Percentiles rank a stretch among this genome's conserved stretches.
Evolutionary conservation across 2,888 invertebrate species (phyloP).

Genomic region (Octonoba sinensis): DNA sequence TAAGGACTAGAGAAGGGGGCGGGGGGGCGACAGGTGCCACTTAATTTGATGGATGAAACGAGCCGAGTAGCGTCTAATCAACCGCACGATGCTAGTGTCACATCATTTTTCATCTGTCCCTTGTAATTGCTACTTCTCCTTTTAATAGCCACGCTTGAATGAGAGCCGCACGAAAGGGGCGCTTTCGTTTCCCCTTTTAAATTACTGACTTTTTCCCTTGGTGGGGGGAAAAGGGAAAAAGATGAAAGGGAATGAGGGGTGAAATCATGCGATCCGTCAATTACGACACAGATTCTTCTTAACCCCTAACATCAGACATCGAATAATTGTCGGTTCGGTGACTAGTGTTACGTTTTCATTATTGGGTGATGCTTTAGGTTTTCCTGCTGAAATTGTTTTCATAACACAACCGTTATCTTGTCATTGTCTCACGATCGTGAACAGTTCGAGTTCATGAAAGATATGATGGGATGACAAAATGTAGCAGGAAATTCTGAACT

Average conservation of each 20-base stretch:
- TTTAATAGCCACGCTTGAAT: conserved; percentile 41
- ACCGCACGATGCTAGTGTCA: conserved; percentile 51
- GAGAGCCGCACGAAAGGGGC: neutral
- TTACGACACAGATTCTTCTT: conserved; percentile 3
- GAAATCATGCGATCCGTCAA: conserved; percentile 34
- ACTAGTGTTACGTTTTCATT: too few relatives aligned
- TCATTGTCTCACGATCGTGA: too few relatives aligned
- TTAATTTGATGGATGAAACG: conserved; percentile 57
- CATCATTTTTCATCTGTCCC: conserved; percentile 59
- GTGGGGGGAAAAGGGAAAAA: neutral
- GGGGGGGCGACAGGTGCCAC: conserved; percentile 45
- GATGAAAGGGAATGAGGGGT: conserved; percentile 23
- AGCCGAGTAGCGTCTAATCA: conserved; percentile 47
- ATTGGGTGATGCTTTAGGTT: too few relatives aligned
- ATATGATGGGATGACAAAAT: too few relatives aligned
- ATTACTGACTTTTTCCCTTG: conserved; percentile 16
- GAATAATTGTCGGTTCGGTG: too few relatives aligned
- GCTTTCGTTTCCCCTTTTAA: conserved; percentile 9
- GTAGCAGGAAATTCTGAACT: too few relatives aligned
- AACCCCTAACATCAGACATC: too few relatives aligned
- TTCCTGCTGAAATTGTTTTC: too few relatives aligned
- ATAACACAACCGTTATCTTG: too few relatives aligned
- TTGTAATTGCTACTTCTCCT: conserved; percentile 59
- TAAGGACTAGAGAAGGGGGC: too few relatives aligned
- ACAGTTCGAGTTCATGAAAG: too few relatives aligned